phyloP scores from a whole-genome alignment of 1,140 invertebrate genomes.

The Drosophila tani region DNA sequence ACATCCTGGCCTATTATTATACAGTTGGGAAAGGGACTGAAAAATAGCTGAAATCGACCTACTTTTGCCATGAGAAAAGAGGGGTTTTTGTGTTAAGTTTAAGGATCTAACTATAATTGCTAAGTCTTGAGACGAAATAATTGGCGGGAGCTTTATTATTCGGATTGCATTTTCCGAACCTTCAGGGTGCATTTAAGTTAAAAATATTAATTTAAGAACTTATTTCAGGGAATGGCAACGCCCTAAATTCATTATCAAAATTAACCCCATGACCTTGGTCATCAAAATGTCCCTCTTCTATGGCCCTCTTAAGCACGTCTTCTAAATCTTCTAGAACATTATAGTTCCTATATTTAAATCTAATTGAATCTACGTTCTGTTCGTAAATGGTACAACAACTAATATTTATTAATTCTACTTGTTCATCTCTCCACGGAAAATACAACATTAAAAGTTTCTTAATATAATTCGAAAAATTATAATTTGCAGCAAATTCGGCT shows the following conservation, averaged over 20 bases:
- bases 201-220: neutral
- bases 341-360: neutral
- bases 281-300: neutral
- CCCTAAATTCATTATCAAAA: neutral
- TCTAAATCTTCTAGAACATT: neutral
- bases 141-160: too few relatives aligned
- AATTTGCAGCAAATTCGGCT: too few relatives aligned
- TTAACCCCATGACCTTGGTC: neutral
- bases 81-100: too few relatives aligned
- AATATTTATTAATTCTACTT: neutral
- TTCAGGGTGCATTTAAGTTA: too few relatives aligned
- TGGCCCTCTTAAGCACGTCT: conserved; percentile 1
- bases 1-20: too few relatives aligned
- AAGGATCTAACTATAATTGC: neutral
- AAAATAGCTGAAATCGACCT: too few relatives aligned
- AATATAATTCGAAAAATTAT: too few relatives aligned
- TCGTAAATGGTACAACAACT: too few relatives aligned
- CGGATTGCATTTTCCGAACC: too few relatives aligned
- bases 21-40: too few relatives aligned
- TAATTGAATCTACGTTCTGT: too few relatives aligned
- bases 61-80: neutral
- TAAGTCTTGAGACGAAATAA: neutral
- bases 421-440: neutral
- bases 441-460: neutral
- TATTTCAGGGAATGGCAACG: neutral